Base-by-base conservation (phyloP, 2,888 invertebrate species). In the Scelioninae gen. 1 region DNA sequence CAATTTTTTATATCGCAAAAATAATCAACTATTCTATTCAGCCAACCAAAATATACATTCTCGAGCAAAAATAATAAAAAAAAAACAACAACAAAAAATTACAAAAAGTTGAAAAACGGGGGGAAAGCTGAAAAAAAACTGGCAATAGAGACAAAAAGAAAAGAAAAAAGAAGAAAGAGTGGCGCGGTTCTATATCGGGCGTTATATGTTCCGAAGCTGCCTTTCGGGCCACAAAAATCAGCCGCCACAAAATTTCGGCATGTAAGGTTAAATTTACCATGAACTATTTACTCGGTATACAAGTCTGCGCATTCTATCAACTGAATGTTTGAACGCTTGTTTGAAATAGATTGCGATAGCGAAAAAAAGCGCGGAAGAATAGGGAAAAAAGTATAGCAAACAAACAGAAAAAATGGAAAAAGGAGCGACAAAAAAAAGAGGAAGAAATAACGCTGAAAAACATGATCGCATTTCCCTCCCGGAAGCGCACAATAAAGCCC, bases 381-480 rank as follows among this genome's bases (percentile, higher is more conserved):
- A 69, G 65, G 65, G 56, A 45, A 58, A 72, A 79, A 75, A 79
- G 51, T 81, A n/a, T 55, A 83, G 58, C 69, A 63, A 65, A 84
- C 78, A 82, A 78, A 55, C 58, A 77, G 77, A 75, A 60, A 32
- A 49, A 51, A 60, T n/a, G n/a, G n/a, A n/a, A n/a, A n/a, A n/a
- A n/a, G n/a, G n/a, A 51, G 10, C 32, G 23, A 47, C 31, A 13
- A 47, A 53, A 68, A 56, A 49, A 69, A 62, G n/a, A 71, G 38
- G 60, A 77, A 85, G 80, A 86, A 80, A 83, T 72, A 85, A 77
- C 76, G 72, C 34, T 69, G 69, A 45, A 81, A 81, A 81, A 69
- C 69, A 69, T 75, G 68, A 81, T 81, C 75, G 72, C 66, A 60
- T 79, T 79, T 79, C n/a, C n/a, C n/a, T n/a, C n/a, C n/a, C n/a